Conservation (phyloP, 37 sponge, comb jelly and placozoan genomes). For the Crambe crambe region DNA sequence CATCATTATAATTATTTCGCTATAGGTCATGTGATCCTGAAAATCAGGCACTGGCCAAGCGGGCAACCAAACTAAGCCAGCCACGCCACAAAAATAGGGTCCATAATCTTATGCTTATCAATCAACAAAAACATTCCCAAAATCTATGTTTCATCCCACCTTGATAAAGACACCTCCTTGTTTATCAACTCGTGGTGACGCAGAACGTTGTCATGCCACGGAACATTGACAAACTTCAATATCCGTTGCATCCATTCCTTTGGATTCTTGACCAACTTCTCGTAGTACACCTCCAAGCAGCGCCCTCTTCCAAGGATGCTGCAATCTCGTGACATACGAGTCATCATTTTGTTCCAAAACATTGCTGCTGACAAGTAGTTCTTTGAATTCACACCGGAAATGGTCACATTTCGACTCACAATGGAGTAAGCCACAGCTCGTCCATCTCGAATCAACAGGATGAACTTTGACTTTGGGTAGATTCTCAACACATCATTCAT, state of each 20-base stretch:
- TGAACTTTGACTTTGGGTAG: slow-evolving; percentile 83
- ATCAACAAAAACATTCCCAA: too few species aligned
- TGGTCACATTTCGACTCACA: slow-evolving; percentile 78
- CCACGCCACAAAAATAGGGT: too few species aligned
- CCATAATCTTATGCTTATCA: too few species aligned
- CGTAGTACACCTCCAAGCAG: slow-evolving; percentile 78
- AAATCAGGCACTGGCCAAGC: too few species aligned
- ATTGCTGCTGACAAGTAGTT: slow-evolving; percentile 49
- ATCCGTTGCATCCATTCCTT: slow-evolving; percentile 51
- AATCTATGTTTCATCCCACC: slow-evolving; percentile 39
- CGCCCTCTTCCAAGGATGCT: neutral
- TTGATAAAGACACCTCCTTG: slow-evolving; percentile 65
- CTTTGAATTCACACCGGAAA: slow-evolving; percentile 77
- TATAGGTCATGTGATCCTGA: too few species aligned
- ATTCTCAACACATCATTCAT: slow-evolving; percentile 48
- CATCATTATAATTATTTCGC: neutral
- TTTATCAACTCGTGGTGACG: slow-evolving; percentile 70
- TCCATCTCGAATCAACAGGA: slow-evolving; percentile 87
- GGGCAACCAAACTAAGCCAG: too few species aligned
- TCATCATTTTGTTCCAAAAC: slow-evolving; percentile 81
- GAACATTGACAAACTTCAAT: slow-evolving; percentile 61
- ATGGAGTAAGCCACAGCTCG: slow-evolving; percentile 90
- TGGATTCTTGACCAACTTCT: slow-evolving; percentile 71
- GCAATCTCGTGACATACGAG: slow-evolving; percentile 65
- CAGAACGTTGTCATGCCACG: slow-evolving; percentile 81